Percentiles rank a stretch among this genome's conserved stretches.
Conservation (phyloP, 2,888 invertebrate species). For the Drosophila multiciliata region DNA sequence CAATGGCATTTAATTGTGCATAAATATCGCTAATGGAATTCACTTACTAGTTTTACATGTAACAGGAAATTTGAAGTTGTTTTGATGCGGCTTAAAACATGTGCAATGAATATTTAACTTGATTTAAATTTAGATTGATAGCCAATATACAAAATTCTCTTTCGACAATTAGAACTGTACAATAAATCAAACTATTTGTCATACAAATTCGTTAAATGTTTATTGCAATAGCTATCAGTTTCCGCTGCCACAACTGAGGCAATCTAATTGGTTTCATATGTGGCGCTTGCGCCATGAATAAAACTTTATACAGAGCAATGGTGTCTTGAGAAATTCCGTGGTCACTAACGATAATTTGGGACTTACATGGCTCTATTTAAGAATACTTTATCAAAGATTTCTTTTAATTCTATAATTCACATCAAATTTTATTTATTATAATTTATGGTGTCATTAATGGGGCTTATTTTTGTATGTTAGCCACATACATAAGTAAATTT, state of each 20-base stretch:
- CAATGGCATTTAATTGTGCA: slow-evolving; percentile 61
- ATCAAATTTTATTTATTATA: neutral
- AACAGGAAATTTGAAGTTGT: slow-evolving; percentile 32
- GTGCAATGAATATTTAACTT: neutral
- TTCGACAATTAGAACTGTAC: neutral
- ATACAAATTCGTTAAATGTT: slow-evolving; percentile 41
- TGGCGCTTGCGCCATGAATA: slow-evolving; percentile 31
- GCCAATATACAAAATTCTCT: neutral
- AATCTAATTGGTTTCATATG: slow-evolving; percentile 41
- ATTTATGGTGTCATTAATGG: slow-evolving; percentile 1
- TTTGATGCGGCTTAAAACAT: slow-evolving; percentile 8
- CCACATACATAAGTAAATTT: neutral
- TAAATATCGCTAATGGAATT: slow-evolving; percentile 68
- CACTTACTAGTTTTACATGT: slow-evolving; percentile 18
- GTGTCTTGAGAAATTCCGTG: slow-evolving; percentile 12
- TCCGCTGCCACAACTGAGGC: slow-evolving; percentile 13
- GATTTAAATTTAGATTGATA: slow-evolving; percentile 10
- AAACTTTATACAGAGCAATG: slow-evolving; percentile 16
- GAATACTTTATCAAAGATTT: slow-evolving; percentile 7
- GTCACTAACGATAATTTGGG: neutral
- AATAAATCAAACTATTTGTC: slow-evolving; percentile 40
- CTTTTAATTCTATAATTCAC: neutral
- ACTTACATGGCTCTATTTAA: neutral
- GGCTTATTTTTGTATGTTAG: neutral
- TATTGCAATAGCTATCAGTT: slow-evolving; percentile 33